These are phyloP conservation scores for Myotis findleyi DNA, from an alignment of 2,797 vertebrate species.

Conservation along the genomic window DNA sequence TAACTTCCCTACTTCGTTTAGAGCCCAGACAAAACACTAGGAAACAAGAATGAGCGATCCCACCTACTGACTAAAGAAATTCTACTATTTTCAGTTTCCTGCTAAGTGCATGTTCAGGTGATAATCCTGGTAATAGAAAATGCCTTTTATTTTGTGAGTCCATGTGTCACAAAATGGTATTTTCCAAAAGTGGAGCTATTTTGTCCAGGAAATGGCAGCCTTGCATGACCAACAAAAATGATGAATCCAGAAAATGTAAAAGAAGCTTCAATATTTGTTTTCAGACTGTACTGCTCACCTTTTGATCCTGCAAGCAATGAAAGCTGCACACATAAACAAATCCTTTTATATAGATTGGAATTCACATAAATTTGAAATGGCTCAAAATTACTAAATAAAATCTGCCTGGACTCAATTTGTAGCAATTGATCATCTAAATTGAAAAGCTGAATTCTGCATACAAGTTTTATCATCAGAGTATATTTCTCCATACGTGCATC, in stretches of 20 bases:
- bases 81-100: constrained; percentile 39
- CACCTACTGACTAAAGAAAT: constrained; percentile 43
- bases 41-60: constrained; percentile 59
- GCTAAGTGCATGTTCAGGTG: neutral
- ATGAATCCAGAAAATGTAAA: constrained; percentile 50
- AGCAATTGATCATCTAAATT: constrained; percentile 43
- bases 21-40: constrained; percentile 56
- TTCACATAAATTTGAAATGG: constrained; percentile 57
- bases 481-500: neutral
- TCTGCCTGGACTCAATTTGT: neutral
- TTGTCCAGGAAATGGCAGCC: constrained; percentile 44
- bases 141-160: constrained; percentile 6
- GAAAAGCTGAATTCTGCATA: constrained; percentile 25
- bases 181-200: neutral
- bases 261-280: constrained; percentile 58
- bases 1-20: constrained; percentile 64
- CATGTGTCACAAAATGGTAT: neutral
- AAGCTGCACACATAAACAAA: constrained; percentile 54
- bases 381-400: constrained; percentile 57
- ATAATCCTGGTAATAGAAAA: neutral
- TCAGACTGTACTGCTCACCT: neutral
- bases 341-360: constrained; percentile 40
- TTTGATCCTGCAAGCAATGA: constrained; percentile 60
- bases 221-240: constrained; percentile 35
- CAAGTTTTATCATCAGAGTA: neutral